Percentiles rank a stretch among this genome's conserved stretches.
Conservation (phyloP, 1,140 invertebrate species). For the Drosophila saltans region DNA sequence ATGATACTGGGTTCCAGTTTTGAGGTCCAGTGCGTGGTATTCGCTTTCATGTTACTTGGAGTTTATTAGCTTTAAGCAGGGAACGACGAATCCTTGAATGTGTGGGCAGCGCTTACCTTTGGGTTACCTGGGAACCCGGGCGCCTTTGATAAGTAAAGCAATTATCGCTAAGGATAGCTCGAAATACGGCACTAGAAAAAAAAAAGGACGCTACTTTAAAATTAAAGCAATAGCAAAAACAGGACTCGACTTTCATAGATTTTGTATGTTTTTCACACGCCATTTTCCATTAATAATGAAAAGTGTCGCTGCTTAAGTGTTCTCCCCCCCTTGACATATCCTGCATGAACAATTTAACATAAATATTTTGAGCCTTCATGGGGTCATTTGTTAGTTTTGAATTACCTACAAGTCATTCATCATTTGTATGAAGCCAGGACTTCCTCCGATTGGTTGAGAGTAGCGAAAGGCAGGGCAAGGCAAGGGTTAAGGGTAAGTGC, state of each 20-base stretch:
- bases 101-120: slow-evolving; percentile 32
- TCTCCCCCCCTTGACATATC: slow-evolving; percentile 39
- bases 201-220: slow-evolving; percentile 13
- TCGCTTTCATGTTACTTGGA: slow-evolving; percentile 68
- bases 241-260: no score
- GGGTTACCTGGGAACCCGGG: slow-evolving; percentile 55
- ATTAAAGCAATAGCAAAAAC: no score
- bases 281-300: slow-evolving; percentile 38
- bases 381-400: slow-evolving; percentile 29
- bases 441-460: slow-evolving; percentile 31
- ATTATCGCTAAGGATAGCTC: slow-evolving; percentile 33
- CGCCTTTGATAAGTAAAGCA: slow-evolving; percentile 63
- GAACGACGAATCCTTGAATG: slow-evolving; percentile 20
- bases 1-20: background rate
- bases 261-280: no score
- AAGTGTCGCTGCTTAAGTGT: slow-evolving; percentile 25
- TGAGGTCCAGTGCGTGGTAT: slow-evolving; percentile 43
- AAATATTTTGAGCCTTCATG: slow-evolving; percentile 44
- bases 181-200: background rate
- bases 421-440: background rate
- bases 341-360: slow-evolving; percentile 3
- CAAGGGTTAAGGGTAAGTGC: slow-evolving; percentile 42
- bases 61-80: slow-evolving; percentile 72
- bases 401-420: slow-evolving; percentile 30
- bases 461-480: background rate